phyloP scores from a whole-genome alignment of 64 coral and sea anemone species.

The Montipora foliosa region DNA sequence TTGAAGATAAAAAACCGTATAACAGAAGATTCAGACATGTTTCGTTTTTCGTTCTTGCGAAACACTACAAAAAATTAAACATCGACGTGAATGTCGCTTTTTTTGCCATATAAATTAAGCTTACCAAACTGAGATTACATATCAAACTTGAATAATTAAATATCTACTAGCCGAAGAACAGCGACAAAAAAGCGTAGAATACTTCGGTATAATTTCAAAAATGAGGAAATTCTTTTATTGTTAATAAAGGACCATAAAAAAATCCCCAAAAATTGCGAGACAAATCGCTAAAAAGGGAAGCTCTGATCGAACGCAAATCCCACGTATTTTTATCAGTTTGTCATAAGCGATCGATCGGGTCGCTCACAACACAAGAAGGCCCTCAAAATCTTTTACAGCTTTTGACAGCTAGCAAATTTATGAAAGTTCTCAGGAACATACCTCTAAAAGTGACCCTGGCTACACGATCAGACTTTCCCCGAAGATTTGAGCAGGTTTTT shows the following conservation, averaged over 20 bases:
- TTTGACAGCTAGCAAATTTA: slow-evolving; percentile 11
- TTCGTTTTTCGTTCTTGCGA: not conserved
- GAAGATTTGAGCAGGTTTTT: slow-evolving; percentile 95
- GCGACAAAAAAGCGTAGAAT: not conserved
- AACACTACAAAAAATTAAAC: not conserved
- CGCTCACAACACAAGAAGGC: slow-evolving; percentile 32
- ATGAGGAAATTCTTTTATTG: not conserved
- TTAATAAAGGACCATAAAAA: not conserved
- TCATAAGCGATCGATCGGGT: not conserved
- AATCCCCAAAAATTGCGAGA: not conserved
- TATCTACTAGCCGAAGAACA: not conserved
- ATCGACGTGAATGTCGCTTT: not conserved
- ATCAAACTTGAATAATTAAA: slow-evolving; percentile 57
- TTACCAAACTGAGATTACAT: not conserved
- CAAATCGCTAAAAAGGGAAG: not conserved
- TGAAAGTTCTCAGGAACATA: slow-evolving; percentile 48
- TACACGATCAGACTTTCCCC: slow-evolving; percentile 95
- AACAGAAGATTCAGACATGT: too few species aligned
- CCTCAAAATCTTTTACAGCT: not conserved
- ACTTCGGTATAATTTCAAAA: slow-evolving; percentile 17
- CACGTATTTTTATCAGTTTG: not conserved
- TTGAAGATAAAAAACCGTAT: not conserved
- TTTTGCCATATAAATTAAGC: not conserved
- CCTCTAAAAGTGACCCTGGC: slow-evolving; percentile 99
- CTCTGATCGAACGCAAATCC: not conserved